phyloP scores from a whole-genome alignment of 2,888 invertebrate species.

The Heliconius aoede region DNA sequence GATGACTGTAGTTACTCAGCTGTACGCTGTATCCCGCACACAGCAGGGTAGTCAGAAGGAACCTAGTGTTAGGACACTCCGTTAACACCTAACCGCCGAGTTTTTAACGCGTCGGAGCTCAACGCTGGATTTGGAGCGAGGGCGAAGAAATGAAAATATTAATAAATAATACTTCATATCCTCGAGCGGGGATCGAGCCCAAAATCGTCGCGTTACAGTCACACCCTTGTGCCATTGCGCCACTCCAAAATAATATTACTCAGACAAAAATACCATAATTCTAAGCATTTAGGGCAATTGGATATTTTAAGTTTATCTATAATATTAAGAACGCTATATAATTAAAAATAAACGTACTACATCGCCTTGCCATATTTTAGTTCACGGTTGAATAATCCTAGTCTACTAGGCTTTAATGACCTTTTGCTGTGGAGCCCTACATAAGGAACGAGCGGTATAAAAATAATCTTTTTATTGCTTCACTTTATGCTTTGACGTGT shows the following conservation, averaged over 20 bases:
- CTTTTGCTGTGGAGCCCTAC: conserved; percentile 28
- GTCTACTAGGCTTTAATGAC: conserved; percentile 33
- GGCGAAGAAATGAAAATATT: too few species aligned
- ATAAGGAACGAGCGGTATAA: conserved; percentile 27
- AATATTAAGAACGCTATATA: conserved; percentile 2
- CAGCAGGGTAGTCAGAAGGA: too few species aligned
- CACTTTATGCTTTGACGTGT: neutral
- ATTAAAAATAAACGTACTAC: conserved; percentile 25
- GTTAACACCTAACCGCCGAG: too few species aligned
- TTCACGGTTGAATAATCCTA: conserved; percentile 31
- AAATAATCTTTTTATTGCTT: conserved; percentile 22
- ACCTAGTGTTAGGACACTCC: too few species aligned
- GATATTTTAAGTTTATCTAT: neutral
- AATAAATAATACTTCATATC: too few species aligned
- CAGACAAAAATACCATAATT: neutral
- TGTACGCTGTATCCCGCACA: too few species aligned
- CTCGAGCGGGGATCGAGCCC: too few species aligned
- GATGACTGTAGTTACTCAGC: too few species aligned
- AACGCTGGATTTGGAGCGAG: too few species aligned
- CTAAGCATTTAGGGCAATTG: conserved; percentile 1
- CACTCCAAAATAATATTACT: neutral
- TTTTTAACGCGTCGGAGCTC: too few species aligned
- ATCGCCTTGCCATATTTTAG: conserved; percentile 24
- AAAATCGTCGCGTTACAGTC: too few species aligned
- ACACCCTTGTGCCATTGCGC: too few species aligned